Evolutionary conservation across 1,140 invertebrate genomes (phyloP).

Genomic region (Drosophila fuyamai): DNA sequence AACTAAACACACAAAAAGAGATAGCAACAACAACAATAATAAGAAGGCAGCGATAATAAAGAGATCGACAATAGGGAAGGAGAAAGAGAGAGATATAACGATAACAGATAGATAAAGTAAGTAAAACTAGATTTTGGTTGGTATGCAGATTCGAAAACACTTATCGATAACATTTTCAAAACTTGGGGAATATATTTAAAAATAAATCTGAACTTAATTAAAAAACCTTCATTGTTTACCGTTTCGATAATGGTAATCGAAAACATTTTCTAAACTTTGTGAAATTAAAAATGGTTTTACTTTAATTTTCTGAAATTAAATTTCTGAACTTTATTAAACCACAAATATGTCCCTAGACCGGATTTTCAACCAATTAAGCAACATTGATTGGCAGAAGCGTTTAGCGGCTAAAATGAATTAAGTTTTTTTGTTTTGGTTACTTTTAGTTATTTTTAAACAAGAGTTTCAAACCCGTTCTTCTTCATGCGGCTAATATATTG

Average conservation of each 20-base stretch:
- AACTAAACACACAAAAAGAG: conserved; percentile 15
- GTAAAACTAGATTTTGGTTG: conserved; percentile 1
- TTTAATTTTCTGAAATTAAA: no score
- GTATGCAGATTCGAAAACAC: not conserved
- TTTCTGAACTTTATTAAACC: no score
- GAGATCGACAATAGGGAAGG: conserved; percentile 12
- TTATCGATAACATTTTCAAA: not conserved
- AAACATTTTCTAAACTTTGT: not conserved
- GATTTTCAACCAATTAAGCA: no score
- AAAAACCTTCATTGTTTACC: no score
- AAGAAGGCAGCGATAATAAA: conserved; percentile 7
- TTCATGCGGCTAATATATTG: not conserved
- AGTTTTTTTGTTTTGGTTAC: not conserved
- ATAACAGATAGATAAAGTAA: conserved; percentile 26
- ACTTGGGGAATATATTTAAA: not conserved
- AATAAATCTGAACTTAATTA: no score
- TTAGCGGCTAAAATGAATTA: not conserved
- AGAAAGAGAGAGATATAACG: conserved; percentile 15
- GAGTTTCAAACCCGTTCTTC: not conserved
- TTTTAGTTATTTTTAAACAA: not conserved
- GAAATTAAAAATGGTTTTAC: not conserved
- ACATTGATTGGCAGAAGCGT: no score
- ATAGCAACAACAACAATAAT: conserved; percentile 30
- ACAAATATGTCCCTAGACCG: no score
- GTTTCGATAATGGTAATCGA: not conserved